Evolutionary conservation across 2,888 invertebrate species (phyloP).

Genomic region (Netelia fuscicornis): DNA sequence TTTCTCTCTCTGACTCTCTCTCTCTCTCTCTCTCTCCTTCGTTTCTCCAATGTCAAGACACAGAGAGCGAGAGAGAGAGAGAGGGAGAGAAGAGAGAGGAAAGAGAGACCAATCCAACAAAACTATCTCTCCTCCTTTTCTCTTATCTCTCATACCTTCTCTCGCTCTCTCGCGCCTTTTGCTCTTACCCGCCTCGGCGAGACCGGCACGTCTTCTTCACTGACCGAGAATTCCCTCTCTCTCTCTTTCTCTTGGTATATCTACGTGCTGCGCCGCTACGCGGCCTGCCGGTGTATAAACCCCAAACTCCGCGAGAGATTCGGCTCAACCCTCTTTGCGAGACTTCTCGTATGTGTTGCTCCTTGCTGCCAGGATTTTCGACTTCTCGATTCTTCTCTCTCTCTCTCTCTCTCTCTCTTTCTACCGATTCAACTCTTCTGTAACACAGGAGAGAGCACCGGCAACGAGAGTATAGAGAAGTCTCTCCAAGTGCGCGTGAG

Average conservation of each 20-base stretch:
- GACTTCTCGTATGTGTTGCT: constrained; percentile 37
- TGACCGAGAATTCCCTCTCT: constrained; percentile 2
- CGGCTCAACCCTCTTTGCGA: constrained; percentile 45
- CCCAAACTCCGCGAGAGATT: constrained; percentile 42
- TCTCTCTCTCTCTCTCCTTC: constrained; percentile 52
- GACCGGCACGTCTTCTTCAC: constrained; percentile 61
- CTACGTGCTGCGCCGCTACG: constrained; percentile 54
- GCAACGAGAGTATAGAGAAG: constrained; percentile 57
- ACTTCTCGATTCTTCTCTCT: constrained; percentile 21
- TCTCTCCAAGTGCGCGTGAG: constrained; percentile 49
- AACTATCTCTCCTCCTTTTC: constrained; percentile 54
- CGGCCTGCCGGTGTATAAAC: constrained; percentile 44
- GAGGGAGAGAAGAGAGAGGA: not conserved
- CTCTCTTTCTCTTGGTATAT: constrained; percentile 42
- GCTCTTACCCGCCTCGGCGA: constrained; percentile 49
- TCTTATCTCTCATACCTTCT: constrained; percentile 57
- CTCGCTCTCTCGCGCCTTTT: constrained; percentile 47
- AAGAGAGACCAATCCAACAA: constrained; percentile 43
- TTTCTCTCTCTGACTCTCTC: constrained; percentile 32
- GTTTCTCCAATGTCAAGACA: constrained; percentile 10
- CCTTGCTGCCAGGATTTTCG: constrained; percentile 55
- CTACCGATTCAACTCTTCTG: constrained; percentile 36
- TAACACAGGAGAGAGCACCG: constrained; percentile 3
- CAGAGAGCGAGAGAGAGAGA: not conserved
- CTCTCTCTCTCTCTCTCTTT: constrained; percentile 23